Conservation (phyloP, 2,888 invertebrate genomes). For the Amorpha juglandis region DNA sequence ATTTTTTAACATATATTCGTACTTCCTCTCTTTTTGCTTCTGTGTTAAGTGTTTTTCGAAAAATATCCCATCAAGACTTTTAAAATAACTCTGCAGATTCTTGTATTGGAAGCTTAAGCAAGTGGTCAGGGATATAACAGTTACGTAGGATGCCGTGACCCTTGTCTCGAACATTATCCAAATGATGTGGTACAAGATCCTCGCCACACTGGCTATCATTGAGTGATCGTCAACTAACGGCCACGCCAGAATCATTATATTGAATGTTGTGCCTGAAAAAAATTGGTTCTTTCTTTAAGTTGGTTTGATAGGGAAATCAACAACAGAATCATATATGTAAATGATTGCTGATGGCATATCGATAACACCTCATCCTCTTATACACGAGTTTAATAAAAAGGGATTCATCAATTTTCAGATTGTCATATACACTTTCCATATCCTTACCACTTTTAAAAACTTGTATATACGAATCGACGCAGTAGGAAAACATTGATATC, state of each 20-base stretch:
- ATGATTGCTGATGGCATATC: no score
- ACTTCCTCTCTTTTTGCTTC: conserved; percentile 47
- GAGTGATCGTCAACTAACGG: conserved; percentile 52
- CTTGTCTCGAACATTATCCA: conserved; percentile 55
- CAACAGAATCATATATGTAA: no score
- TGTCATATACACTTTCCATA: neutral
- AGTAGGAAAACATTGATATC: conserved; percentile 42
- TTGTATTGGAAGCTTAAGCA: conserved; percentile 48
- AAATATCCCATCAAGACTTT: conserved; percentile 34
- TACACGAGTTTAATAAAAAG: no score
- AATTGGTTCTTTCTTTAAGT: no score
- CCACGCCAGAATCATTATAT: conserved; percentile 57
- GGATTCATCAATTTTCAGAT: neutral
- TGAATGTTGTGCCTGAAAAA: conserved; percentile 48
- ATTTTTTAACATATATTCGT: conserved; percentile 48
- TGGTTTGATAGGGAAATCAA: no score
- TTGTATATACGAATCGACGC: conserved; percentile 41
- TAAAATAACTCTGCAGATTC: conserved; percentile 47
- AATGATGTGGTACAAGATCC: conserved; percentile 45
- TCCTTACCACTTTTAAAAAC: conserved; percentile 40
- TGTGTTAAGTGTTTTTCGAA: conserved; percentile 40
- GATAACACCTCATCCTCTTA: no score
- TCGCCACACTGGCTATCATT: conserved; percentile 36
- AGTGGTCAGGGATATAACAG: conserved; percentile 48
- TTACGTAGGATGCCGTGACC: conserved; percentile 40